These are phyloP conservation scores for Aphidius ervi DNA, from an alignment of 1,140 invertebrate genomes.

Conservation along the genomic window DNA sequence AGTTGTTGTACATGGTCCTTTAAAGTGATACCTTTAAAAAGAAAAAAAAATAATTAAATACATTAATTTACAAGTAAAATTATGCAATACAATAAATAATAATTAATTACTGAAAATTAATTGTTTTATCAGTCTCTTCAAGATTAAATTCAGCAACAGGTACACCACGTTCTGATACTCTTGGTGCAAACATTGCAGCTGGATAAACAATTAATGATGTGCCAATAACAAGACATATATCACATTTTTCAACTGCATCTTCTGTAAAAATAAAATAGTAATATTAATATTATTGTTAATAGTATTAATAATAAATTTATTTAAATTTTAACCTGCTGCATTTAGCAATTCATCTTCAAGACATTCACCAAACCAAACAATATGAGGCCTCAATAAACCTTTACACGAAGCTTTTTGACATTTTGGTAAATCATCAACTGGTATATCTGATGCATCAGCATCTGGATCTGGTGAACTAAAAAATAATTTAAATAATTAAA, in stretches of 20 bases:
- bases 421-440: conserved; percentile 64
- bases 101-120: conserved; percentile 61
- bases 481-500: conserved; percentile 15
- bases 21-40: conserved; percentile 14
- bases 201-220: conserved; percentile 89
- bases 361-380: conserved; percentile 89
- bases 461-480: conserved; percentile 43
- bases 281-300: conserved; percentile 12
- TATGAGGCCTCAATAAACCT: conserved; percentile 76
- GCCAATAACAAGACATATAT: conserved; percentile 79
- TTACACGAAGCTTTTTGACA: conserved; percentile 64
- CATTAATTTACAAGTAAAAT: neutral
- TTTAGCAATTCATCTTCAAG: conserved; percentile 64
- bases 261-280: conserved; percentile 42
- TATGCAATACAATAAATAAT: neutral
- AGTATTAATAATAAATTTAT: conserved; percentile 2
- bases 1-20: conserved; percentile 14
- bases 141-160: conserved; percentile 89
- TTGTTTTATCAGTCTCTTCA: conserved; percentile 70
- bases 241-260: conserved; percentile 66
- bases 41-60: conserved; percentile 1
- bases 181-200: conserved; percentile 87
- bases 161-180: conserved; percentile 69
- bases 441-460: conserved; percentile 53
- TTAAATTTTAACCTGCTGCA: conserved; percentile 55